A percentile compares a stretch with the other conserved stretches of the same genome.
Evolutionary conservation across 2,888 invertebrate species (phyloP).

Genomic region (Tetragnatha montana): DNA sequence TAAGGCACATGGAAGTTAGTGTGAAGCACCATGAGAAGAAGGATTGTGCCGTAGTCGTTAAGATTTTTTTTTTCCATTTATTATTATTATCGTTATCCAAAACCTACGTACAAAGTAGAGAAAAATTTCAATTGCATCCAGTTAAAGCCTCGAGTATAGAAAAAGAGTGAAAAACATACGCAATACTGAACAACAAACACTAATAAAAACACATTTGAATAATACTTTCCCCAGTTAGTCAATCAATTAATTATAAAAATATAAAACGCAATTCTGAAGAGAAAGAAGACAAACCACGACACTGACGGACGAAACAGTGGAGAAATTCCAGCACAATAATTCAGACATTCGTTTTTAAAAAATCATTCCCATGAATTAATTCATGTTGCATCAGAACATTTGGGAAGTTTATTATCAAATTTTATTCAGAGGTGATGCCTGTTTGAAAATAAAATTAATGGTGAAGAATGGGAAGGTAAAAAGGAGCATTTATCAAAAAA

Average conservation of each 20-base stretch:
- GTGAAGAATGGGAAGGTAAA: too few species aligned
- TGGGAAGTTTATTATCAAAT: too few species aligned
- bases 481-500: too few species aligned
- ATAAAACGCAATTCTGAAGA: neutral
- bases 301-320: neutral
- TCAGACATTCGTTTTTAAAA: too few species aligned
- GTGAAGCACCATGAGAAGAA: conserved; percentile 22
- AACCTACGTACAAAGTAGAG: neutral
- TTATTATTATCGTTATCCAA: neutral
- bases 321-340: too few species aligned
- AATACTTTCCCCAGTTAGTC: neutral
- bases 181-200: neutral
- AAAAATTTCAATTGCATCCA: neutral
- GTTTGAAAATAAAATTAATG: too few species aligned
- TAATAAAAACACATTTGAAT: neutral
- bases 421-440: too few species aligned
- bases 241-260: neutral
- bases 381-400: too few species aligned
- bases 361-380: too few species aligned
- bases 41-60: conserved; percentile 15
- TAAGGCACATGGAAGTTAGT: conserved; percentile 57
- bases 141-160: neutral
- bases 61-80: conserved; percentile 3
- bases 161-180: neutral
- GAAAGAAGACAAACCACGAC: neutral